Base-by-base conservation (phyloP, 1,140 invertebrate genomes). In the Procambarus virginalis region DNA sequence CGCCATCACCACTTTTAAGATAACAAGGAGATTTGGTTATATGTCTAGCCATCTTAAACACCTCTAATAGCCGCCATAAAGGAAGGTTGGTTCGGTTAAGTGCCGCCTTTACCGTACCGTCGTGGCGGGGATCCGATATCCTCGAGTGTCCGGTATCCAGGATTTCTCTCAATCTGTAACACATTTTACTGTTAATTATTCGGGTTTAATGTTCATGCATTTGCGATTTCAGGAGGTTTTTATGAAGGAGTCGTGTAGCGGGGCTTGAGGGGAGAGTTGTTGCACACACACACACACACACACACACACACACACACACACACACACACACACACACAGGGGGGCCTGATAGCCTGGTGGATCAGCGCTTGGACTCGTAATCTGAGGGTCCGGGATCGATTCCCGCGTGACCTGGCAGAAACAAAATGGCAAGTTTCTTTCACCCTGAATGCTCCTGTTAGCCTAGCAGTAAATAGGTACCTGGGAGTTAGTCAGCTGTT, bases 171-270 rank as follows among this genome's bases (percentile, higher is more conserved):
- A 73, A 73, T 73, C 68, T 73, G 68, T 73, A 73, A 73, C 68
- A 34, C 68, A 73, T 45, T 73, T 73, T 73, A 73, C 68, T 73
- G 68, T 34, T 73, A 73, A 73, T 73, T 73, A 73, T 73, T 73
- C 22, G 5, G n/a, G n/a, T 73, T 73, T 73, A 73, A 73, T 73
- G 68, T 73, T 34, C 22, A 6, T 45, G 68, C 2, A 73, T 73
- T 73, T 34, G 68, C 68, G n/a, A 34, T 73, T 10, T 22, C 68
- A 3, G 10, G 22, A 22, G n/a, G n/a, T 73, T 73, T 73, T 73
- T 73, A 73, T 73, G 68, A 22, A 9, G 8, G 68, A 73, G 68
- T 73, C 68, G 68, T 73, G 68, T 73, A 22, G 68, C 2, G n/a
- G 10, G 60, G 60, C 20, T 20, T 20, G 60, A 58, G 34, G 34